Evolutionary conservation across 2,888 invertebrate genomes (phyloP), one percentile per base, ranked within the genome.

Genomic region (Hypomecis atomaria): DNA sequence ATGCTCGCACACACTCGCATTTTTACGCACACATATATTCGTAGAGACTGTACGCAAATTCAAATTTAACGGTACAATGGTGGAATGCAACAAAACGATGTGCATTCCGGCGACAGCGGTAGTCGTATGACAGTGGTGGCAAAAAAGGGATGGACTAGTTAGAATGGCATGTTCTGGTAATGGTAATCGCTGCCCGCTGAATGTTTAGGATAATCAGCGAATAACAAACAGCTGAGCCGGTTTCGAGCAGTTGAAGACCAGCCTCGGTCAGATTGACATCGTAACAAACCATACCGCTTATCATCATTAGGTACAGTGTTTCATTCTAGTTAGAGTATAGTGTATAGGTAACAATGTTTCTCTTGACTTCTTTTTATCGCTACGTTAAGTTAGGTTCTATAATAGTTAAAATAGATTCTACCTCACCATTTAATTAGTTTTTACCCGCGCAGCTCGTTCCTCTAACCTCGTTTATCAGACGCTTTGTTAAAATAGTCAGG

Each of bases 61-160:
- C 87, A 90, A 89, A 89, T 87, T 85, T 90, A 91, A 91, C 92
- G 92, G 92, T 85, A 91, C 83, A 75, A 77, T 72, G 62, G 66
- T 62, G 86, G 90, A 89, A 89, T 87, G 90, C 87, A 89, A 89
- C 83, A 90, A 90, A 86, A 87, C 85, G 72, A 72, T 69, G 75
- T 74, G 83, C 88, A 87, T 89, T 89, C 87, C 87, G 74, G 45
- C 47, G 56, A 73, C 71, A 72, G 56, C 71, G 65, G 75, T 79
- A 83, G 77, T 77, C 73, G 76, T 77, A 78, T 81, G 84, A 78
- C 77, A 75, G 77, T 55, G 77, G 76, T 77, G 81, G 80, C 85
- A 86, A 89, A 88, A 88, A 89, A 87, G 81, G 80, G 81, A 75
- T 75, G 79, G 78, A 77, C 81, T 78, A 81, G 84, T 87, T 84